A percentile compares a stretch with the other conserved stretches of the same genome.
These are phyloP conservation scores for Pitta sordida DNA, from an alignment of 2,113 vertebrate genomes.

Conservation along the genomic window DNA sequence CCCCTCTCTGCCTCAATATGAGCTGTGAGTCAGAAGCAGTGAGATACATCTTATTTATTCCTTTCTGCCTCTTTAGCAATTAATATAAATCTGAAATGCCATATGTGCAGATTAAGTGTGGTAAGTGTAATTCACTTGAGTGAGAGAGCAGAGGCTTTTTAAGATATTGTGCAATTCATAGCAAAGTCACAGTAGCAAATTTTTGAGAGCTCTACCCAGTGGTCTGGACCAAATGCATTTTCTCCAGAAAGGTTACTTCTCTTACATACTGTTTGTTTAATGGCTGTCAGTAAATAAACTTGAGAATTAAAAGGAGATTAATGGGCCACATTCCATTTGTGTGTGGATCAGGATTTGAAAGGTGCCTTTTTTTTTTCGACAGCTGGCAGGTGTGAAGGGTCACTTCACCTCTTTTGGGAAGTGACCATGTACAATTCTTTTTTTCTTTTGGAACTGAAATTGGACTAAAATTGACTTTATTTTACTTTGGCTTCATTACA, in stretches of 20 bases:
- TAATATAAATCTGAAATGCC: not conserved
- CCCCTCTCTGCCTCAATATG: rapidly evolving
- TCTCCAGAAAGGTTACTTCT: not conserved
- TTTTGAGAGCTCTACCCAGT: not conserved
- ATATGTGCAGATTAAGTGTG: not conserved
- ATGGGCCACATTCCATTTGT: not conserved
- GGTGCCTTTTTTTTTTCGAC: not conserved
- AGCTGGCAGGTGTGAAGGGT: not conserved
- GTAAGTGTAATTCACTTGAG: not conserved
- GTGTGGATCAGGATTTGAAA: not conserved
- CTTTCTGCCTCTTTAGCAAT: not conserved
- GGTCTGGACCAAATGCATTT: not conserved
- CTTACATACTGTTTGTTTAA: not conserved
- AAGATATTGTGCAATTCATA: not conserved
- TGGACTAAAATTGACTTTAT: not conserved
- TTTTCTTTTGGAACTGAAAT: not conserved
- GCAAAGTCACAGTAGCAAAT: not conserved
- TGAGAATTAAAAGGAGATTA: not conserved
- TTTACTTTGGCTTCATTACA: not conserved
- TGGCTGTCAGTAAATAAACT: not conserved
- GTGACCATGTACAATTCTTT: not conserved
- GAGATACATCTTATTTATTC: not conserved
- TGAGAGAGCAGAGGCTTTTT: not conserved
- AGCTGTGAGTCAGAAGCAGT: not conserved
- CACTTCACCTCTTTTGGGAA: not conserved